Base-by-base conservation (phyloP, 2,113 vertebrate species). In the Motacilla tschutschensis region DNA sequence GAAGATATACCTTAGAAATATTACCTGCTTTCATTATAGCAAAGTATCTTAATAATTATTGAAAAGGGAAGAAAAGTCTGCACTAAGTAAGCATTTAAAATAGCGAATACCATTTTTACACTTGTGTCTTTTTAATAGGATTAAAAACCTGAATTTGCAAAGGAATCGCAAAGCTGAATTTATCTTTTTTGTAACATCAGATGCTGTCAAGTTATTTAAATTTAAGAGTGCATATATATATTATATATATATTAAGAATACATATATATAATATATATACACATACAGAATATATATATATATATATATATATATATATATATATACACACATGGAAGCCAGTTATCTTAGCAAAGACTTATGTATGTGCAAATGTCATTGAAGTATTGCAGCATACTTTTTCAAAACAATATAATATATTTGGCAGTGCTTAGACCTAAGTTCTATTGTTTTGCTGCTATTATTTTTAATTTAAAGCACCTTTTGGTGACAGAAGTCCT, bases 11-110 rank as follows among this genome's bases (percentile, higher is more conserved):
- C 26, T 50, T 79, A 86, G 47, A 88, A 91, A 58, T 85, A 87
- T 36, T 83, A 36, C 38, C 69, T 92, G 17, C 9, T 69, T 36
- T 82, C 79, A 82, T 22, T 72, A 75, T 40, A 60, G 35, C 21
- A 89, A 93, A 82, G 16, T 79, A 26, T 76, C 81, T 74, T 73
- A 84, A 83, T 80, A 94, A 85, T 64, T 77, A 75, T 41, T 50
- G 48, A 79, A 80, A 86, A 85, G 9, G 9, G 44, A 71, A 36
- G 54, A 78, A 78, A 66, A 72, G 83, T 22, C 19, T 71, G 24
- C 58, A 58, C 57, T 67, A 92, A 82, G 2, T 46, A 83, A 88
- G 21, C n/a, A 29, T 90, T 87, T 36, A 78, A 76, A 77, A 19
- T 62, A 75, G 43, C 41, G 81, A 87, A 51, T 62, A 14, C 12